A percentile compares a stretch with the other conserved stretches of the same genome.
These are phyloP conservation scores for Dromiciops gliroides DNA, from an alignment of 2,113 vertebrate genomes.

Conservation along the genomic window DNA sequence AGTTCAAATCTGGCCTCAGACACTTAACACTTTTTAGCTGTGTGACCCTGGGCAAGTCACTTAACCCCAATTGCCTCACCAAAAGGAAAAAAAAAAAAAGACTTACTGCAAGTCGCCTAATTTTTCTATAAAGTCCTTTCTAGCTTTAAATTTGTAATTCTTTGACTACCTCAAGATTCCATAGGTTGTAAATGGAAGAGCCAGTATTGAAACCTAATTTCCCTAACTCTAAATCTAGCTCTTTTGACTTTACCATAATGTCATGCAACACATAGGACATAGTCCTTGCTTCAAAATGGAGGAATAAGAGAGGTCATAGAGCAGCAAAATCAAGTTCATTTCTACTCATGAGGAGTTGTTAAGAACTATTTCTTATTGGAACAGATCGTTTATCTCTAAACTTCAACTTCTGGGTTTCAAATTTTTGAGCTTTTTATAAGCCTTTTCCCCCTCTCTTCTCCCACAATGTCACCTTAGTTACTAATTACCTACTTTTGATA, in stretches of 20 bases:
- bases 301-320: neutral
- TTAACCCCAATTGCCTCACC: too few relatives aligned
- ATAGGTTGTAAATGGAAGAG: neutral
- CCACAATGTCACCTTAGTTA: slow-evolving; percentile 48
- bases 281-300: neutral
- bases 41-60: too few relatives aligned
- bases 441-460: slow-evolving; percentile 41
- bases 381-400: slow-evolving; percentile 32
- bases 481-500: slow-evolving; percentile 47
- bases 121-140: neutral
- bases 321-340: slow-evolving; percentile 3
- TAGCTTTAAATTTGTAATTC: neutral
- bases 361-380: slow-evolving; percentile 43
- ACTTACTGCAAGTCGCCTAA: neutral
- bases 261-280: neutral
- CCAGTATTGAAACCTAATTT: neutral
- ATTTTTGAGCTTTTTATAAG: slow-evolving; percentile 45
- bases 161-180: neutral
- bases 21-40: too few relatives aligned
- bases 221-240: neutral
- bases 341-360: slow-evolving; percentile 30
- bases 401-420: slow-evolving; percentile 45
- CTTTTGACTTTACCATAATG: neutral
- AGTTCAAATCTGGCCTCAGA: too few relatives aligned
- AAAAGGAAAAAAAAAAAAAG: too few relatives aligned